Conservation (phyloP, 2,797 vertebrate genomes). For the Antennarius maculatus region DNA sequence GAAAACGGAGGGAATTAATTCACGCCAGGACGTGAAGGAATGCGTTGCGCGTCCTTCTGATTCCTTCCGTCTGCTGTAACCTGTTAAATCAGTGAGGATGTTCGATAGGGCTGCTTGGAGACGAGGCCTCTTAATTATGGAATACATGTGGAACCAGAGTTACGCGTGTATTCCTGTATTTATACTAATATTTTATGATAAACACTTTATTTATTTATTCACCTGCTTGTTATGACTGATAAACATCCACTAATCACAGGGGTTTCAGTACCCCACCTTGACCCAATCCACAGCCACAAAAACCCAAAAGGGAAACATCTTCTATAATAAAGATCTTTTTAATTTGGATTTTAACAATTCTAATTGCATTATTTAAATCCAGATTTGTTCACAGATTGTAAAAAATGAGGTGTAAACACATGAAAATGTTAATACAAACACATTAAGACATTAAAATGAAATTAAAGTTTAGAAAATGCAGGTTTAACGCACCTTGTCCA, state of each 20-base stretch:
- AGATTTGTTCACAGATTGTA: not conserved
- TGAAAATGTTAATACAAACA: not conserved
- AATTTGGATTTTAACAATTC: no score
- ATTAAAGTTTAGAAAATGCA: no score
- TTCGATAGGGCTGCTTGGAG: conserved; percentile 19
- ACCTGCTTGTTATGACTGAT: no score
- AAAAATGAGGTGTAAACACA: not conserved
- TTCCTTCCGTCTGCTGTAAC: not conserved
- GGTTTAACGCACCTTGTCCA: not conserved
- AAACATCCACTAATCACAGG: no score
- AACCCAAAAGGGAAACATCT: no score
- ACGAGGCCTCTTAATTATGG: conserved; percentile 49
- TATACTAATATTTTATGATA: not conserved
- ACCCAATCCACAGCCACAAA: no score
- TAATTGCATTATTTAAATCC: not conserved
- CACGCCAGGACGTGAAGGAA: conserved; percentile 4
- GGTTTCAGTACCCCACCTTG: no score
- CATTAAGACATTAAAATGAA: no score
- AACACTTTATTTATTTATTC: not conserved
- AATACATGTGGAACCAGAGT: conserved; percentile 30
- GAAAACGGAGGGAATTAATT: not conserved
- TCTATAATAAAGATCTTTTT: no score
- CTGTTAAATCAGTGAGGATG: not conserved
- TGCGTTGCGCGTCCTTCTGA: not conserved
- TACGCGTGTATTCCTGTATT: not conserved